Evolutionary conservation across 2,888 invertebrate species (phyloP).

Genomic region (Dioctria linearis): DNA sequence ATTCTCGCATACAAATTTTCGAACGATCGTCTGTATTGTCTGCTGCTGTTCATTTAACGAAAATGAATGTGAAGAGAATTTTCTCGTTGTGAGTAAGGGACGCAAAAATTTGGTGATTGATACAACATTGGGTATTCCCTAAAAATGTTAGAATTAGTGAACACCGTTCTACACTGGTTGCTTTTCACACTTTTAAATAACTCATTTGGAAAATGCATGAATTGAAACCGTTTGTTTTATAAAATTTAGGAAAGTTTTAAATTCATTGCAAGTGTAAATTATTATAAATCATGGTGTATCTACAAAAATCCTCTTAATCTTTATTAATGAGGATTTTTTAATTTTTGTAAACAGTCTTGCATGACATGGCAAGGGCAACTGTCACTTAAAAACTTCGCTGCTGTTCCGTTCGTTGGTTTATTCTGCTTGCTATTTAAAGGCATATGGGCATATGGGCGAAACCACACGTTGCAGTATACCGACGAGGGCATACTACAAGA

Average conservation of each 20-base stretch:
- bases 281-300: neutral
- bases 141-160: conserved; percentile 1
- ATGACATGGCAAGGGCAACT: conserved; percentile 14
- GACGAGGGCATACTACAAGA: too few species aligned
- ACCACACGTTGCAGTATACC: too few species aligned
- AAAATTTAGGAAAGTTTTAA: neutral
- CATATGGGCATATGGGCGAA: too few species aligned
- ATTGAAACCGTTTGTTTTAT: neutral
- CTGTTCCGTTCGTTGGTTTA: neutral
- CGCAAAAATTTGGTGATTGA: neutral
- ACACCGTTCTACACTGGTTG: neutral
- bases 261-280: neutral
- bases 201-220: neutral
- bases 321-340: conserved; percentile 13
- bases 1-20: conserved; percentile 94
- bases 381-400: too few species aligned
- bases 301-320: conserved; percentile 6
- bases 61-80: conserved; percentile 59
- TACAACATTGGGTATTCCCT: neutral
- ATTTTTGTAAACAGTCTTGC: conserved; percentile 7
- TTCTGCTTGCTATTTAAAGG: too few species aligned
- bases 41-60: conserved; percentile 68
- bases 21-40: conserved; percentile 68
- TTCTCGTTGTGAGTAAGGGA: neutral
- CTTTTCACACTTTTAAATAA: neutral